Evolutionary conservation across 2,888 invertebrate genomes (phyloP).

Genomic region (Podotricha telesiphe): DNA sequence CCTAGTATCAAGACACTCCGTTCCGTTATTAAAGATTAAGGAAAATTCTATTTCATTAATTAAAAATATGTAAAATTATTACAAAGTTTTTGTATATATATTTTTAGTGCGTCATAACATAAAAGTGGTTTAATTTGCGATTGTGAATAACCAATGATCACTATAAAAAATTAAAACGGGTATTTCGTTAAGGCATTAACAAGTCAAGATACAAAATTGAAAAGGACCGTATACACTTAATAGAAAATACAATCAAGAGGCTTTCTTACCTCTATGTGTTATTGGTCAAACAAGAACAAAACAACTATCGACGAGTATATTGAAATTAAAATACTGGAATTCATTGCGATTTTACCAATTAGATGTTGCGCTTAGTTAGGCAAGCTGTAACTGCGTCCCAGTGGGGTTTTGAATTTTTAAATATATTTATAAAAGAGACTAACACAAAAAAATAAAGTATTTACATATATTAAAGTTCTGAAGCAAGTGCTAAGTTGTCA

Average conservation of each 20-base stretch:
- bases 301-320: too few species aligned
- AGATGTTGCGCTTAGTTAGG: too few species aligned
- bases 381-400: not conserved
- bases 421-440: too few species aligned
- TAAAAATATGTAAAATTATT: not conserved
- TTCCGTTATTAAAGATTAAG: too few species aligned
- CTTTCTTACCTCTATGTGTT: too few species aligned
- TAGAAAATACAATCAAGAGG: not conserved
- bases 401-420: not conserved
- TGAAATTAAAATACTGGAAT: too few species aligned
- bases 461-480: too few species aligned
- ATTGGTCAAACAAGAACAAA: too few species aligned
- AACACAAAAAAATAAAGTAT: too few species aligned
- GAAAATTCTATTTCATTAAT: not conserved
- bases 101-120: not conserved
- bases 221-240: not conserved
- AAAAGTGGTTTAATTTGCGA: conserved; percentile 9
- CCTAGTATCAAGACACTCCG: too few species aligned
- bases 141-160: conserved; percentile 4
- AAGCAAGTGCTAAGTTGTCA: not conserved
- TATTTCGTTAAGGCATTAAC: not conserved
- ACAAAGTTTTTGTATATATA: not conserved
- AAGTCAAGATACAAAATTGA: not conserved
- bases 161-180: not conserved
- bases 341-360: too few species aligned